Evolutionary conservation across 2,888 invertebrate genomes (phyloP), one percentile per base, ranked within the genome.

Genomic region (Trissolcus japonicus): DNA sequence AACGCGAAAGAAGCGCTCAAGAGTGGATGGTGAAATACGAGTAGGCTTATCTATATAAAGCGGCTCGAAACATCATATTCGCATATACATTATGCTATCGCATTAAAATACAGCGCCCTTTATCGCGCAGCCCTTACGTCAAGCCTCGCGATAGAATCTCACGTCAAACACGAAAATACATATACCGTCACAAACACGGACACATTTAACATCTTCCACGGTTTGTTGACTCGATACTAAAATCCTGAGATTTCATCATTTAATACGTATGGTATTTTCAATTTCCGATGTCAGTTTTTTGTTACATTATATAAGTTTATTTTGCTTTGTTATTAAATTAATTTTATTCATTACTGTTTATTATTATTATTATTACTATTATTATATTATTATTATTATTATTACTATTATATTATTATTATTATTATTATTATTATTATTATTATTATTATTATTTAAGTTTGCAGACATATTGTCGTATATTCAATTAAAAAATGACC

Each of bases 61-160:
- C 68, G 57, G 56, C 29, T 19, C 72, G 68, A 66, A 79, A 72
- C 72, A 79, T 73, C 68, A 69, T 35, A 35, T 73, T 75, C 78
- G 68, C 75, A 74, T 75, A 76, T 75, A 76, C 80, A 80, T 77
- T 80, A 72, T 75, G 77, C 77, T 80, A 77, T 73, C 78, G 78
- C 68, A 68, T 80, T 80, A 79, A 79, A 79, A 79, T 79, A 73
- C 56, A 73, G 73, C 66, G 54, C 76, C 76, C 79, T 76, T 76
- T 79, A 79, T 76, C 61, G 68, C 65, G 65, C 68, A 63, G 63
- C 79, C 73, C 76, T 76, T 79, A 62, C 43, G 72, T 60, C 65
- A 46, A 16, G 62, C 56, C 65, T 65, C 14, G 51, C 59, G 78
- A 78, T 78, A 68, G 40, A 13, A 76, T 72, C 75, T 67, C 78